These are phyloP conservation scores for Syngnathus acus DNA, from an alignment of 2,797 vertebrate species.

Conservation along the genomic window DNA sequence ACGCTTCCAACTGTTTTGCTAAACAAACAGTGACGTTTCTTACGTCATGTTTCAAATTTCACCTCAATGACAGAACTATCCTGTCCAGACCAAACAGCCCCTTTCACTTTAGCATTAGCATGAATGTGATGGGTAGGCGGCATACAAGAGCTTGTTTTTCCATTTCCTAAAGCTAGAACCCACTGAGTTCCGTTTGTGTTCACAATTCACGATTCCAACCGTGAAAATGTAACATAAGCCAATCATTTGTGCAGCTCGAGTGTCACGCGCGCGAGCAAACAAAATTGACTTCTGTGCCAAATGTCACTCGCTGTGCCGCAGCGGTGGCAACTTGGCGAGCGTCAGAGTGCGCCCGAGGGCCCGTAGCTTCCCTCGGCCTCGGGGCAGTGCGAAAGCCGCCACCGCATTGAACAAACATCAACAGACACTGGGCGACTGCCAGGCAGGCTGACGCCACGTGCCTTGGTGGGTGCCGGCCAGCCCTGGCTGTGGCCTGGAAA, in stretches of 20 bases:
- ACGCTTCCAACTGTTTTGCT: too few relatives aligned
- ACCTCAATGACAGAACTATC: too few relatives aligned
- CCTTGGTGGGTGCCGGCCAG: constrained; percentile 49
- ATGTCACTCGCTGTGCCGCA: constrained; percentile 19
- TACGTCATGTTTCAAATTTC: too few relatives aligned
- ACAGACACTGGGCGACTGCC: constrained; percentile 38
- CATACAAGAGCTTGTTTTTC: too few relatives aligned
- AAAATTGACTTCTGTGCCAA: constrained; percentile 27
- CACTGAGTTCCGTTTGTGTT: background rate
- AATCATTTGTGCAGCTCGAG: background rate
- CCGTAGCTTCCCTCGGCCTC: constrained; percentile 27
- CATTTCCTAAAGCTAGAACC: background rate
- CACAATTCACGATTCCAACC: too few relatives aligned
- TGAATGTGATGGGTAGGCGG: too few relatives aligned
- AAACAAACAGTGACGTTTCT: too few relatives aligned
- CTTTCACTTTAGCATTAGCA: too few relatives aligned
- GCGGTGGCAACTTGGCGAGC: constrained; percentile 19
- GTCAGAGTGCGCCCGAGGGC: constrained; percentile 25
- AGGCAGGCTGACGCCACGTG: constrained; percentile 57
- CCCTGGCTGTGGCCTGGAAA: constrained; percentile 38
- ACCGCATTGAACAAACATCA: constrained; percentile 59
- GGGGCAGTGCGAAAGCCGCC: constrained; percentile 35
- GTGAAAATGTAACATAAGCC: background rate
- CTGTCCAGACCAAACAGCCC: too few relatives aligned
- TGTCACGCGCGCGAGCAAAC: background rate